Evolutionary conservation across 1,140 invertebrate species (phyloP).

Genomic region (Anadara kagoshimensis): DNA sequence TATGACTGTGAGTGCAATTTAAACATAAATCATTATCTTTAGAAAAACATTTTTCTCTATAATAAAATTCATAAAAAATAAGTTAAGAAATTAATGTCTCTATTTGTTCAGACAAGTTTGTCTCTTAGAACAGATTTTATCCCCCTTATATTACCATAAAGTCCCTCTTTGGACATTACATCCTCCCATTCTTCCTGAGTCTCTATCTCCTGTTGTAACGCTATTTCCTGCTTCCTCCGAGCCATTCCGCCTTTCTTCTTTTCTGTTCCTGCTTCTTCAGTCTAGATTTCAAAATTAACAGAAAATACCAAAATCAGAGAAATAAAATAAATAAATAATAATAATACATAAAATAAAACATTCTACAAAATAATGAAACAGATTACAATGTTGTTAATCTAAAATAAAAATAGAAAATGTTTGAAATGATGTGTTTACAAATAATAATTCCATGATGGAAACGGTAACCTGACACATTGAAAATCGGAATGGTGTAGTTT

Average conservation of each 20-base stretch:
- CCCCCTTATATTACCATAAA: slow-evolving; percentile 79
- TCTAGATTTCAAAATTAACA: neutral
- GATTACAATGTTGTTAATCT: neutral
- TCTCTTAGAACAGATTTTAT: neutral
- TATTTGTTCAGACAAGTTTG: neutral
- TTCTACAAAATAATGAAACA: too few relatives aligned
- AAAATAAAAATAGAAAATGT: neutral
- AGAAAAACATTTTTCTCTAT: too few relatives aligned
- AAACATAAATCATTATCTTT: too few relatives aligned
- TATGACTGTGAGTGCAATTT: too few relatives aligned
- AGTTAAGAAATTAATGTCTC: too few relatives aligned
- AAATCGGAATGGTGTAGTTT: too few relatives aligned
- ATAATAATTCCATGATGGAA: too few relatives aligned
- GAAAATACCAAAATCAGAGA: neutral
- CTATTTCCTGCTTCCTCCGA: slow-evolving; percentile 70
- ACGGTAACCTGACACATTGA: too few relatives aligned
- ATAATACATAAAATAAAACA: neutral
- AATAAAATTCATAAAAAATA: too few relatives aligned
- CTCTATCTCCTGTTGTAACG: slow-evolving; percentile 72
- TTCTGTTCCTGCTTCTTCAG: neutral
- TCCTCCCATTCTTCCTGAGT: slow-evolving; percentile 92
- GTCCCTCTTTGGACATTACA: slow-evolving; percentile 84
- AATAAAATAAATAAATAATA: neutral
- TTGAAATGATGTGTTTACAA: neutral
- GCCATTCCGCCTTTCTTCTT: slow-evolving; percentile 60